A percentile compares a stretch with the other conserved stretches of the same genome.
Evolutionary conservation across 1,140 invertebrate species (phyloP).

Genomic region (Nylanderia fulva): DNA sequence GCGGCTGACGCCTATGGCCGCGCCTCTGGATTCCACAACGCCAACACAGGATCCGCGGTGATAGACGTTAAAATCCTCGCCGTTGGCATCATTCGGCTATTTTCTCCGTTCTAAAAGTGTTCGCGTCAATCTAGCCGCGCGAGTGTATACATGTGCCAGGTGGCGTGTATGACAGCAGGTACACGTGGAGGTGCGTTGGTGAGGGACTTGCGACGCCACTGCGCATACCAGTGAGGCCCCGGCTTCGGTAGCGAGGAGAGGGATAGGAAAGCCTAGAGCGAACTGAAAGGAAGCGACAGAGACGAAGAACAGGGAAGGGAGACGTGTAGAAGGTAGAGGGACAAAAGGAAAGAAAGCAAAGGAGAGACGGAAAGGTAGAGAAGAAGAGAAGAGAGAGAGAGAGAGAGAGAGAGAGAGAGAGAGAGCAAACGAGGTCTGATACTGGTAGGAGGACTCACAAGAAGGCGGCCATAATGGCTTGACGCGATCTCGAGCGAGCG

Average conservation of each 20-base stretch:
- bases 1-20: conserved; percentile 65
- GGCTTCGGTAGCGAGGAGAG: conserved; percentile 23
- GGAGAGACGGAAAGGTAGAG: conserved; percentile 16
- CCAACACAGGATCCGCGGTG: conserved; percentile 5
- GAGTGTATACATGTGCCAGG: conserved; percentile 25
- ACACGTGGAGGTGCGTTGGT: conserved; percentile 71
- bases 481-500: conserved; percentile 79
- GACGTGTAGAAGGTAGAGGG: conserved; percentile 63
- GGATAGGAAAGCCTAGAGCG: conserved; percentile 63
- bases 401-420: conserved; percentile 51
- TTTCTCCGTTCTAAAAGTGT: not conserved
- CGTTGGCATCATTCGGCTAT: not conserved
- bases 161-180: conserved; percentile 48
- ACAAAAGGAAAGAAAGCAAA: conserved; percentile 55
- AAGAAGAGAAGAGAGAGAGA: conserved; percentile 42
- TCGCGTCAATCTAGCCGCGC: conserved; percentile 5
- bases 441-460: conserved; percentile 59
- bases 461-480: conserved; percentile 83
- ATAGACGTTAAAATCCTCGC: conserved; percentile 16
- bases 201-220: conserved; percentile 67
- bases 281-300: conserved; percentile 61
- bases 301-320: conserved; percentile 41
- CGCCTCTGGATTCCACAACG: conserved; percentile 69
- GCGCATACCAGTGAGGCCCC: conserved; percentile 70
- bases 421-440: conserved; percentile 30